phyloP scores from a whole-genome alignment of 2,888 invertebrate species.

The Conistra vaccinii region DNA sequence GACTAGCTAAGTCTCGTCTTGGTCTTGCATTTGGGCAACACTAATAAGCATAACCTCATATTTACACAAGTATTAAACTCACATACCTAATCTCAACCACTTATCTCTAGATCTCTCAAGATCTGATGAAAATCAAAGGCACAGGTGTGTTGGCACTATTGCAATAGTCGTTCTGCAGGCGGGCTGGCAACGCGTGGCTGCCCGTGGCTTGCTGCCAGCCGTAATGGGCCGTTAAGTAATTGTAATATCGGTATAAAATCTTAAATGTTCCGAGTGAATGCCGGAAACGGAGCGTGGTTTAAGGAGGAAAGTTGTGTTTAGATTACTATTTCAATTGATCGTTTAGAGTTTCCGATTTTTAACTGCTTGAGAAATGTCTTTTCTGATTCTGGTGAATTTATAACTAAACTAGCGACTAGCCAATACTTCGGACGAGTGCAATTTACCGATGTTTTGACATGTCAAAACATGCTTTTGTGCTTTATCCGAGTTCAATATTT shows the following conservation, averaged over 20 bases:
- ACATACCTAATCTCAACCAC: background rate
- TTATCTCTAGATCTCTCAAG: slow-evolving; percentile 16
- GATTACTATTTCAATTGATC: background rate
- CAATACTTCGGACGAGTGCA: too few species aligned
- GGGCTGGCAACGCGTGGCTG: slow-evolving; percentile 45
- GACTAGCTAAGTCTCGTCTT: too few species aligned
- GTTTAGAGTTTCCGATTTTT: background rate
- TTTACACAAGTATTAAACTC: slow-evolving; percentile 31
- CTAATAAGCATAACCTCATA: too few species aligned
- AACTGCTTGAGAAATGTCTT: background rate
- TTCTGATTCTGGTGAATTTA: background rate
- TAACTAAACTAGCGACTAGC: too few species aligned
- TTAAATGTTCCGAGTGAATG: slow-evolving; percentile 32
- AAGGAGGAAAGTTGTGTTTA: background rate
- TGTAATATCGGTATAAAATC: slow-evolving; percentile 31
- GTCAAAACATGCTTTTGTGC: too few species aligned
- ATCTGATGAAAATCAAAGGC: slow-evolving; percentile 37
- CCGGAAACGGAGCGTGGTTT: slow-evolving; percentile 5
- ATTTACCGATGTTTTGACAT: too few species aligned
- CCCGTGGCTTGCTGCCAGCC: slow-evolving; percentile 53
- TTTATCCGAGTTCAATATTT: too few species aligned
- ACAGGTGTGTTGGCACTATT: slow-evolving; percentile 63
- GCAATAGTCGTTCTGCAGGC: slow-evolving; percentile 23
- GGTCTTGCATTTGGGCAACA: too few species aligned
- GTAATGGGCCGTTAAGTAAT: slow-evolving; percentile 53